Percentiles rank a stretch among this genome's conserved stretches.
Evolutionary conservation across 1,140 invertebrate species (phyloP).

Genomic region (Calephelis virginiensis): DNA sequence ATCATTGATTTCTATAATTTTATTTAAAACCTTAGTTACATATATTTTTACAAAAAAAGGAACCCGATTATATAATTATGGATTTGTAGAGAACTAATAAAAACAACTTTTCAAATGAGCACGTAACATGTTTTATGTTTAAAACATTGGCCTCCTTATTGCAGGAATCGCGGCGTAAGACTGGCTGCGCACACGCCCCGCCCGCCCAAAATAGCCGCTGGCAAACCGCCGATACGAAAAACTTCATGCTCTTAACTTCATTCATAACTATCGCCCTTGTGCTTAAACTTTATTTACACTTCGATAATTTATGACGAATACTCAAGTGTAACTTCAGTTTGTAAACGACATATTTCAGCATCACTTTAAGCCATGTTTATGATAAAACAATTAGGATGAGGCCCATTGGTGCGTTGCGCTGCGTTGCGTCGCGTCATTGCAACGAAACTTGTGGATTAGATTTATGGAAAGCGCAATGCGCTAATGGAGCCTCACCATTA

Average conservation of each 20-base stretch:
- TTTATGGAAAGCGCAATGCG: no score
- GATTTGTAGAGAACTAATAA: not conserved
- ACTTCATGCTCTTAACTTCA: conserved; percentile 49
- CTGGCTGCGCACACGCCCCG: conserved; percentile 62
- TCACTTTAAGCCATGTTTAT: no score
- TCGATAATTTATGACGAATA: not conserved
- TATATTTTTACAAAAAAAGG: no score
- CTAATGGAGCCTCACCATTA: no score
- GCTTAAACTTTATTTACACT: conserved; percentile 20
- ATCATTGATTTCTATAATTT: not conserved
- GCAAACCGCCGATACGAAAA: conserved; percentile 52
- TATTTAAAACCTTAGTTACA: not conserved
- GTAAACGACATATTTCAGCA: no score
- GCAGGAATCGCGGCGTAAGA: conserved; percentile 51
- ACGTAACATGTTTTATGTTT: conserved; percentile 22
- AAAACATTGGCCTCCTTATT: conserved; percentile 32
- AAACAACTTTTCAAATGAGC: conserved; percentile 25
- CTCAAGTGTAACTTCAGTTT: not conserved
- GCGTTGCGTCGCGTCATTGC: no score
- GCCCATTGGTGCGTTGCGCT: no score
- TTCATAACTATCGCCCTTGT: conserved; percentile 57
- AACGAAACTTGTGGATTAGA: no score
- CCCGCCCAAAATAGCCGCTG: conserved; percentile 66
- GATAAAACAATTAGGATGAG: no score
- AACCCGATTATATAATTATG: no score